Conservation (phyloP, 2,797 vertebrate species). For the Mormyrus hasselquistii region DNA sequence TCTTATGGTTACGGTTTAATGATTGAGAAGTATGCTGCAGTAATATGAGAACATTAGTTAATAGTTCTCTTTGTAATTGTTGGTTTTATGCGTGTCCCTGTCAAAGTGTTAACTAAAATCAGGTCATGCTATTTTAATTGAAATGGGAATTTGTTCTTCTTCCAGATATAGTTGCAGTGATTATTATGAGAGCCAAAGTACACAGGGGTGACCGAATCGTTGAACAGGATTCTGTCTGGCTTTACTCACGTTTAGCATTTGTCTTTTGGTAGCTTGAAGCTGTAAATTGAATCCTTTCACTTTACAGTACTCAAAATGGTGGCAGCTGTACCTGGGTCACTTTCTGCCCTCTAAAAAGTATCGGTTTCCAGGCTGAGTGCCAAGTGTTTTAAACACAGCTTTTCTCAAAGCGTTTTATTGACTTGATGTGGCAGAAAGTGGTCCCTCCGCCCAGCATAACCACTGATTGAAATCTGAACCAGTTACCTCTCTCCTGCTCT, state of each 20-base stretch:
- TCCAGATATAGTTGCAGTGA: neutral
- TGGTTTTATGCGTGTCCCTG: neutral
- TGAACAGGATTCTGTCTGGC: neutral
- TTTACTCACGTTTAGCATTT: neutral
- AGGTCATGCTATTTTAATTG: conserved; percentile 11
- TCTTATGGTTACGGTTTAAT: neutral
- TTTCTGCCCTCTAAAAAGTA: neutral
- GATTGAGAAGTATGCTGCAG: neutral
- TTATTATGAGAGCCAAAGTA: neutral
- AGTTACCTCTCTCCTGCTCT: neutral
- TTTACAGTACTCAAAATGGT: neutral
- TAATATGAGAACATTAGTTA: neutral
- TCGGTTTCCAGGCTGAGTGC: neutral
- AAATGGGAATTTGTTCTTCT: neutral
- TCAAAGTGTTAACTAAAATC: neutral
- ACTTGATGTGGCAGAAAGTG: neutral
- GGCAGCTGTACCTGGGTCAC: neutral
- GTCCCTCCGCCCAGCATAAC: neutral
- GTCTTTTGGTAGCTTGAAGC: neutral
- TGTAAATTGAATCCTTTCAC: neutral
- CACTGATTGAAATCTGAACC: conserved; percentile 16
- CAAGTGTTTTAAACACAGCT: neutral
- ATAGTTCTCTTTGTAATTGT: conserved; percentile 9
- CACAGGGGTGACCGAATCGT: neutral
- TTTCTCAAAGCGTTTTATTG: neutral